phyloP scores from a whole-genome alignment of 2,797 vertebrate genomes.

The Simalia tracyae region DNA sequence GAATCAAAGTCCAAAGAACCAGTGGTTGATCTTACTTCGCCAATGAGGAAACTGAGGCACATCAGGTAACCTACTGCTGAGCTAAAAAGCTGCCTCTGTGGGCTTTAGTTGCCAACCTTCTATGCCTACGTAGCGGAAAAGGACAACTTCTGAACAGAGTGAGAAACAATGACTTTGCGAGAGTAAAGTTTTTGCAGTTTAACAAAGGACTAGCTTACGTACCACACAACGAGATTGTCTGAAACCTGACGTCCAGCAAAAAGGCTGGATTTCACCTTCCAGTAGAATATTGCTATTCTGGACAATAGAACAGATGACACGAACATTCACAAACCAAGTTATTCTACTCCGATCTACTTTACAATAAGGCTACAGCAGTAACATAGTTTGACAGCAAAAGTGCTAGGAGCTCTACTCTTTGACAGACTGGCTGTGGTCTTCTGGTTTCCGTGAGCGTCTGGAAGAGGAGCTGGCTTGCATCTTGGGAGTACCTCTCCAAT shows the following conservation, averaged over 20 bases:
- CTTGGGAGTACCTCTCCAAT: not conserved
- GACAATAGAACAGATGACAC: conserved; percentile 53
- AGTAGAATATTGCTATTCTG: conserved; percentile 48
- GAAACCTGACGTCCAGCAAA: conserved; percentile 52
- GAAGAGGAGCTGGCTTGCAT: not conserved
- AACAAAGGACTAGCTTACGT: conserved; percentile 40
- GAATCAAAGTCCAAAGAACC: conserved; percentile 23
- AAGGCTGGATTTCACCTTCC: conserved; percentile 50
- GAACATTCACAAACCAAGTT: conserved; percentile 54
- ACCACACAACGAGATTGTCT: conserved; percentile 23
- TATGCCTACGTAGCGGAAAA: not conserved
- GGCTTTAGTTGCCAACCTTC: not conserved
- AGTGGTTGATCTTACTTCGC: conserved; percentile 1
- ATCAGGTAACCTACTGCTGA: conserved; percentile 51
- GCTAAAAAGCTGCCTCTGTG: not conserved
- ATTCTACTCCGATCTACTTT: conserved; percentile 51
- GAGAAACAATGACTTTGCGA: not conserved
- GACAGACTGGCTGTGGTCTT: conserved; percentile 49
- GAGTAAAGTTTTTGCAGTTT: conserved; percentile 29
- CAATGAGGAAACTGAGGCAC: conserved; percentile 65
- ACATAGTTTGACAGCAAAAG: not conserved
- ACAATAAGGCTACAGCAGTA: conserved; percentile 44
- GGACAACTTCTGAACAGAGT: conserved; percentile 21
- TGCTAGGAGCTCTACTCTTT: conserved; percentile 17
- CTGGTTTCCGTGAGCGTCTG: not conserved